Base-by-base conservation (phyloP, 2,888 invertebrate genomes). In the Eulithis testata region DNA sequence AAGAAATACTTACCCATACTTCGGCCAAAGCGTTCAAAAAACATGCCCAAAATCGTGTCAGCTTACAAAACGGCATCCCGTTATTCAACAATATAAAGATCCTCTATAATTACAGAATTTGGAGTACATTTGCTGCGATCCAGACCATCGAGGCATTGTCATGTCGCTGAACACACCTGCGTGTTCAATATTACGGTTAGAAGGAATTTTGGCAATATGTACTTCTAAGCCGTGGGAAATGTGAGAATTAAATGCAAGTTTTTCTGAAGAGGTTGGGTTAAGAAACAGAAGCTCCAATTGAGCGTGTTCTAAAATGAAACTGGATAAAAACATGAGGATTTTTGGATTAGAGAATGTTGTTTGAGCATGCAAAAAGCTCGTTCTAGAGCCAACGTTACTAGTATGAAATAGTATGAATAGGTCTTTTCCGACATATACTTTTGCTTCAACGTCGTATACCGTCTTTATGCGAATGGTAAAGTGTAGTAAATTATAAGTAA, bases 211-310 rank as follows among this genome's bases (percentile, higher is more conserved):
- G 81, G 77, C 79, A 75, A 84, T 84, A n/a, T n/a, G n/a, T n/a
- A 78, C 81, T 80, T 77, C 79, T 75, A 71, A 68, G 74, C 66
- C 88, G 89, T 90, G 90, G 83, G 90, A 90, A 88, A 67, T 72
- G 69, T 51, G 59, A 47, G 21, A 21, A 21, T 21, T 47, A 56
- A 62, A 70, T 68, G 53, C 0, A 44, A 36, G 31, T 7, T 58
- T 60, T 64, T 58, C 11, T 64, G 11, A 64, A 58, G 11, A 51
- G 58, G 50, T 57, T 66, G 31, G 11, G 21, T 12, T 9, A n/a
- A 31, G 36, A 31, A 31, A 31, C 12, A 52, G 11, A 21, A 49
- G 1, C 21, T 49, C 21, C 21, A 11, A 49, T 4, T 11, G 7
- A 47, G 49, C 49, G 6, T 47, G 14, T 47, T 47, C 9, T 47